A percentile compares a stretch with the other conserved stretches of the same genome.
Conservation (phyloP, 1,140 invertebrate species). For the Dermatophagoides farinae region DNA sequence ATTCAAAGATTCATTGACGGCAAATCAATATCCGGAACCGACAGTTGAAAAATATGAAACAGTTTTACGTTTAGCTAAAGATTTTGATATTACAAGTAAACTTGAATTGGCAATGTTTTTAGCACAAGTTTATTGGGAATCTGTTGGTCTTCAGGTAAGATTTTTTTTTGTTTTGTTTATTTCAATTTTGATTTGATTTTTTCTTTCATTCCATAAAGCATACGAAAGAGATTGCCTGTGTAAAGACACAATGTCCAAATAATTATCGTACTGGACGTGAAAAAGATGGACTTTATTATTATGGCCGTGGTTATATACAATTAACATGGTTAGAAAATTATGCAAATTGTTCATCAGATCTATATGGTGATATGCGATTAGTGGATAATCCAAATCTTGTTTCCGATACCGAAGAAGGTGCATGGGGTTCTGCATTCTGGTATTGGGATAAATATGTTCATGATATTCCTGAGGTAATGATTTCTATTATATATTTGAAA, state of each 20-base stretch:
- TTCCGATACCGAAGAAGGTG: constrained; percentile 4
- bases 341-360: constrained; percentile 4
- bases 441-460: constrained; percentile 8
- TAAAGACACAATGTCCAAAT: not conserved
- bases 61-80: not conserved
- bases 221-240: constrained; percentile 10
- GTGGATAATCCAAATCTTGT: constrained; percentile 10
- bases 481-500: not conserved
- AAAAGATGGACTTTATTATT: not conserved
- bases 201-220: not conserved
- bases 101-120: constrained; percentile 11
- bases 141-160: constrained; percentile 4
- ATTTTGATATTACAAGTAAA: not conserved
- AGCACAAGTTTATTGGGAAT: constrained; percentile 11
- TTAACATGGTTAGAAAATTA: constrained; percentile 10
- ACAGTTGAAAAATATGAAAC: constrained; percentile 5
- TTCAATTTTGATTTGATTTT: not conserved
- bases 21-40: not conserved
- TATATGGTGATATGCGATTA: constrained; percentile 10
- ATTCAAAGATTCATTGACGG: not conserved
- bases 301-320: constrained; percentile 10
- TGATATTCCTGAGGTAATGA: not conserved
- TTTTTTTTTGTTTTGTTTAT: not conserved
- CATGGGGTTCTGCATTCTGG: constrained; percentile 12
- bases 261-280: not conserved